phyloP scores from a whole-genome alignment of 2,888 invertebrate species.

The Conus canariensis region DNA sequence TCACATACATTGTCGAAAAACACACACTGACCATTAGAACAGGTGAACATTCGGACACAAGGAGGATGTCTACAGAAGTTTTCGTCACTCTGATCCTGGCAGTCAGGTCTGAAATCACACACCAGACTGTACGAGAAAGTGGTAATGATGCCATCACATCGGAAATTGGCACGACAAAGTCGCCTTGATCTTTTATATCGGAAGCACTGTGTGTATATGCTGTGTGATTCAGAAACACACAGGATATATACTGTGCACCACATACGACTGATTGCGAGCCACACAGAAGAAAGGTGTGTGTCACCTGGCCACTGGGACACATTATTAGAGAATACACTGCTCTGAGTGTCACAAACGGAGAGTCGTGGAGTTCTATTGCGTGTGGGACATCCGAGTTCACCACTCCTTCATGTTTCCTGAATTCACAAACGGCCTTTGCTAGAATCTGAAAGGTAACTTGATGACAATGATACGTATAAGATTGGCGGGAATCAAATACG shows the following conservation, averaged over 20 bases:
- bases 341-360: not conserved
- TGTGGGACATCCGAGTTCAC: not conserved
- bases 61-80: not conserved
- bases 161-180: not conserved
- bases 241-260: no score
- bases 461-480: no score
- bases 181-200: no score
- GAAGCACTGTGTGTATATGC: no score
- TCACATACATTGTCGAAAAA: not conserved
- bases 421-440: not conserved
- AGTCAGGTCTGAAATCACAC: not conserved
- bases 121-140: not conserved
- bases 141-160: not conserved
- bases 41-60: not conserved
- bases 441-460: not conserved
- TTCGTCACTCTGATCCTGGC: not conserved
- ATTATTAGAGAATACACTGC: not conserved
- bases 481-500: not conserved
- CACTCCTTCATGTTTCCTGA: not conserved
- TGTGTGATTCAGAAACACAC: no score
- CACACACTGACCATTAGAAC: constrained; percentile 3
- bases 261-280: not conserved
- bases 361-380: not conserved
- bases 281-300: not conserved
- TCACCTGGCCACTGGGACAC: not conserved